A percentile compares a stretch with the other conserved stretches of the same genome.
phyloP scores from a whole-genome alignment of 2,797 vertebrate species.

The Zalophus californianus region DNA sequence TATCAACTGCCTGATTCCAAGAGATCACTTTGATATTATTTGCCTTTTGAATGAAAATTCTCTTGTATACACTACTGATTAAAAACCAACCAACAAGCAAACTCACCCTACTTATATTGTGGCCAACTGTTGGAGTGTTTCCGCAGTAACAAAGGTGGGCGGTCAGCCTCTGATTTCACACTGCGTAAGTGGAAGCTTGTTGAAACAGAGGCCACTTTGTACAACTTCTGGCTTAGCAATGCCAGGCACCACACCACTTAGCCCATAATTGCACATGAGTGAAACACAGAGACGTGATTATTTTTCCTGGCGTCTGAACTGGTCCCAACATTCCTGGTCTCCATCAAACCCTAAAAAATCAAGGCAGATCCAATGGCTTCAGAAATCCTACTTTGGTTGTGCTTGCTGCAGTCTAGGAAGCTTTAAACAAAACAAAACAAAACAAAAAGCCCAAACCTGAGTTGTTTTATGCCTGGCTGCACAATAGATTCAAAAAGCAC shows the following conservation, averaged over 20 bases:
- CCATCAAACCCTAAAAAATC: conserved; percentile 50
- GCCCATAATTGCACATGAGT: background rate
- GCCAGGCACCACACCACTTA: conserved; percentile 49
- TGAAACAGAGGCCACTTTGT: conserved; percentile 67
- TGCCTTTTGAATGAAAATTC: background rate
- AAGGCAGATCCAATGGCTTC: background rate
- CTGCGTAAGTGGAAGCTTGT: background rate
- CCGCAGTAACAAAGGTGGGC: background rate
- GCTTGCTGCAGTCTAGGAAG: background rate
- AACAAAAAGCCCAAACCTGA: background rate
- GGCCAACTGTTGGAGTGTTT: background rate
- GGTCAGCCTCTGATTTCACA: background rate
- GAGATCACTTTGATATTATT: background rate
- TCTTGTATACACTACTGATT: background rate
- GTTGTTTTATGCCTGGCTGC: background rate
- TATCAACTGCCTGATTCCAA: background rate
- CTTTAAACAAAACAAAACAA: background rate
- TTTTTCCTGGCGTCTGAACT: conserved; percentile 41
- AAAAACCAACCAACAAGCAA: background rate
- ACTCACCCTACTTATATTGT: background rate
- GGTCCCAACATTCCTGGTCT: conserved; percentile 38
- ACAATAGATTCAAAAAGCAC: background rate
- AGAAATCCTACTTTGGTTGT: background rate
- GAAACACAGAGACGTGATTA: conserved; percentile 56
- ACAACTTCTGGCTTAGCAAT: conserved; percentile 12